Conservation (phyloP, 2,888 invertebrate species). For the Minunthozetes semirufus region DNA sequence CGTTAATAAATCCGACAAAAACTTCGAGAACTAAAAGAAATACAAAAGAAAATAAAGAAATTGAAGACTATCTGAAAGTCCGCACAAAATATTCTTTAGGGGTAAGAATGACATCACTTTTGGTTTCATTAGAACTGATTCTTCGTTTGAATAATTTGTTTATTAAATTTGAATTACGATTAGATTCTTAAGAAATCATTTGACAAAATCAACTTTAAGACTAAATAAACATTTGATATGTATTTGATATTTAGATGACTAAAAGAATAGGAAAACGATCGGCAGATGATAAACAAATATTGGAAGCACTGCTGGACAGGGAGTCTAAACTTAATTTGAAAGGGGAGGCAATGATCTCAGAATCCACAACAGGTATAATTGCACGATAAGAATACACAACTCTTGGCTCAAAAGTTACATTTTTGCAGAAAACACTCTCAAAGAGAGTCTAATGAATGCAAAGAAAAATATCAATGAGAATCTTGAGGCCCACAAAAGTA, state of each 20-base stretch:
- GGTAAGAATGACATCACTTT: background rate
- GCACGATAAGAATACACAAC: background rate
- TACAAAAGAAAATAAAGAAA: background rate
- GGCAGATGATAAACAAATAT: background rate
- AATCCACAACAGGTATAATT: background rate
- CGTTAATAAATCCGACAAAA: background rate
- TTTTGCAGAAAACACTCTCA: background rate
- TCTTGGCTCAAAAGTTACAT: background rate
- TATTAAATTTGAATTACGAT: no score
- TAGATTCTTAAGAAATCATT: background rate
- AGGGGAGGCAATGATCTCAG: constrained; percentile 3
- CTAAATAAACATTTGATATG: background rate
- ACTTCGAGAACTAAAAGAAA: background rate
- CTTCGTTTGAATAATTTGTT: background rate
- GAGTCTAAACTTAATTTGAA: constrained; percentile 1
- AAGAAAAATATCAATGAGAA: background rate
- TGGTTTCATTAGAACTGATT: background rate
- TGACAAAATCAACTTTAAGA: background rate
- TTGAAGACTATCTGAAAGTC: constrained; percentile 30
- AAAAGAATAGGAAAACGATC: constrained; percentile 4
- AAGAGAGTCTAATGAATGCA: background rate
- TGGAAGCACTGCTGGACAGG: background rate
- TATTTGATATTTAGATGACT: background rate
- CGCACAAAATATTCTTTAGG: constrained; percentile 13
- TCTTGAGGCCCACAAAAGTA: background rate